Conservation (phyloP, 2,888 invertebrate species). For the Drosophila anomelani region DNA sequence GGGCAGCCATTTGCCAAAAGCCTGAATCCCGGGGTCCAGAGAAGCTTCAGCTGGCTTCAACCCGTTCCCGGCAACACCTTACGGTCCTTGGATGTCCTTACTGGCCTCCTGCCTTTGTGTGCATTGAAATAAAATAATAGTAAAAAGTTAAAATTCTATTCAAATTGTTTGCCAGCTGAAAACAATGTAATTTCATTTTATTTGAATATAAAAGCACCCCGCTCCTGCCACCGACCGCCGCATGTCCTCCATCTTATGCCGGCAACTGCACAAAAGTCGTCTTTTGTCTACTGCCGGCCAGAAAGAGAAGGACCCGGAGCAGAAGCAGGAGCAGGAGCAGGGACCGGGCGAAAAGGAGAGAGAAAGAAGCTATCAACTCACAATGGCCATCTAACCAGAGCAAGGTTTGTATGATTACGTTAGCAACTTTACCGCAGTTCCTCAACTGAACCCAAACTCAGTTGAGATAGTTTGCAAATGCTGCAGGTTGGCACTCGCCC, state of each 20-base stretch:
- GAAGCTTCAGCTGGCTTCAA: slow-evolving; percentile 57
- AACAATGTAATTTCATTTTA: slow-evolving; percentile 83
- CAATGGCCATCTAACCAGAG: slow-evolving; percentile 53
- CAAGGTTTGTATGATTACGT: slow-evolving; percentile 77
- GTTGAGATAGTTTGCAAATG: slow-evolving; percentile 79
- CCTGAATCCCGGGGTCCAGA: slow-evolving; percentile 4
- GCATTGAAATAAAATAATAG: slow-evolving; percentile 81
- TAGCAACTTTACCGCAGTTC: slow-evolving; percentile 78
- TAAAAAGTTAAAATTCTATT: slow-evolving; percentile 83
- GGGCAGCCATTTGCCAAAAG: slow-evolving; percentile 56
- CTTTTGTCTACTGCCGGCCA: slow-evolving; percentile 67
- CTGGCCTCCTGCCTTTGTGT: slow-evolving; percentile 61
- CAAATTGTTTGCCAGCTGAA: slow-evolving; percentile 81
- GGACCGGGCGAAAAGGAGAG: slow-evolving; percentile 13
- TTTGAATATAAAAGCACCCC: slow-evolving; percentile 76
- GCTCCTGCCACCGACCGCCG: slow-evolving; percentile 44
- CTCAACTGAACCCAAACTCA: slow-evolving; percentile 74
- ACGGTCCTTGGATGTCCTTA: slow-evolving; percentile 55
- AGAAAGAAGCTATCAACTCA: slow-evolving; percentile 25
- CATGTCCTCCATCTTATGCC: slow-evolving; percentile 74
- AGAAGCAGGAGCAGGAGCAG: slow-evolving; percentile 8
- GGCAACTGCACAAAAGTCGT: slow-evolving; percentile 75
- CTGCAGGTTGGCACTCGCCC: slow-evolving; percentile 44
- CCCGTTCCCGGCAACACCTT: slow-evolving; percentile 44
- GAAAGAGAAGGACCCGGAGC: slow-evolving; percentile 41